These are phyloP conservation scores for Argyrosomus regius DNA, from an alignment of 2,797 vertebrate species.

Conservation along the genomic window DNA sequence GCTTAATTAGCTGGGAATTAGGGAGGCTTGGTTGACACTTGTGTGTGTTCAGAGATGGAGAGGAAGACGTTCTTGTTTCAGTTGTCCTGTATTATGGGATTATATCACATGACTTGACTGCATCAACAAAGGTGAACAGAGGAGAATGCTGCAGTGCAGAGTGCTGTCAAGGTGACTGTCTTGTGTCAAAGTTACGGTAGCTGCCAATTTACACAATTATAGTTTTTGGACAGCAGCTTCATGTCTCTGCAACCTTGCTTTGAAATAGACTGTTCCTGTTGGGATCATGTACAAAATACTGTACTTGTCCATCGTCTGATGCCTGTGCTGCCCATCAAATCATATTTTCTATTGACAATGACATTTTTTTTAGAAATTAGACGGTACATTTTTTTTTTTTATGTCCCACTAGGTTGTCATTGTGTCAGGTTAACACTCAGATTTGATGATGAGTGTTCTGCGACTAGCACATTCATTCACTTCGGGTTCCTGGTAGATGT, in stretches of 20 bases:
- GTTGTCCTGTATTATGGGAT: constrained; percentile 44
- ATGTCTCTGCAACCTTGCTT: constrained; percentile 9
- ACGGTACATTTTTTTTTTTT: constrained; percentile 28
- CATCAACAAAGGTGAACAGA: constrained; percentile 47
- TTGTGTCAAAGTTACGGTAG: constrained; percentile 20
- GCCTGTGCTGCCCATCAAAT: constrained; percentile 17
- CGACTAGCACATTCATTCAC: constrained; percentile 36
- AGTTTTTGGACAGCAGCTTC: constrained; percentile 3
- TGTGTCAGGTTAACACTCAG: constrained; percentile 19
- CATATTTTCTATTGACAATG: constrained; percentile 10
- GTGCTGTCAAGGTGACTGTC: constrained; percentile 57
- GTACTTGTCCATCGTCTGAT: constrained; percentile 1
- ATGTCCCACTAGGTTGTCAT: neutral
- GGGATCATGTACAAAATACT: constrained; percentile 5
- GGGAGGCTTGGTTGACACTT: constrained; percentile 29
- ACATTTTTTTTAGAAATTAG: constrained; percentile 2
- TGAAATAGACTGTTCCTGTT: constrained; percentile 19
- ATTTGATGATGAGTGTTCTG: constrained; percentile 27
- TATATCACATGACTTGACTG: constrained; percentile 41
- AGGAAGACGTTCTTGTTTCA: constrained; percentile 49
- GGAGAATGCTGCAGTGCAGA: constrained; percentile 64
- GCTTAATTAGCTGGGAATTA: constrained; percentile 63
- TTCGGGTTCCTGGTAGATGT: constrained; percentile 31
- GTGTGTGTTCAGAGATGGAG: constrained; percentile 28
- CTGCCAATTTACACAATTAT: constrained; percentile 13